These are phyloP conservation scores for Peromyscus leucopus DNA, from an alignment of 2,113 vertebrate species.

Conservation along the genomic window DNA sequence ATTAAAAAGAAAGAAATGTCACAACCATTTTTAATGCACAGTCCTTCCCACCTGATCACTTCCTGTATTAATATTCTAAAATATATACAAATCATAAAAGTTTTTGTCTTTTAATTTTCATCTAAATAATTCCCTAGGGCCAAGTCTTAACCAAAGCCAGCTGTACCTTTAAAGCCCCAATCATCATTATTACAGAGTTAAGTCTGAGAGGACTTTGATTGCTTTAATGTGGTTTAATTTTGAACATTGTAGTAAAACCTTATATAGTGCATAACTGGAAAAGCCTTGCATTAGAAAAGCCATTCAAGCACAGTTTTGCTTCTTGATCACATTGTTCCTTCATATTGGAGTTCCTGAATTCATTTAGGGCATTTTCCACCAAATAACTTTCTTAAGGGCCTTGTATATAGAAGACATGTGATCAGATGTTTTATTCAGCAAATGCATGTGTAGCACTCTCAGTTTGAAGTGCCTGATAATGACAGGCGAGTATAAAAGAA, in stretches of 20 bases:
- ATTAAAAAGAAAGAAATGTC: neutral
- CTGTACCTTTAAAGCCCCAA: slow-evolving; percentile 77
- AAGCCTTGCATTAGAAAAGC: slow-evolving; percentile 65
- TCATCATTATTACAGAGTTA: slow-evolving; percentile 75
- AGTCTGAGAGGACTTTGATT: slow-evolving; percentile 78
- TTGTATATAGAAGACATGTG: neutral
- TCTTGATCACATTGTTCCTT: slow-evolving; percentile 61
- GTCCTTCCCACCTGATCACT: neutral
- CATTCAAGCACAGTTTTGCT: slow-evolving; percentile 52
- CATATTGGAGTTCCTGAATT: slow-evolving; percentile 70
- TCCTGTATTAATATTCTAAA: slow-evolving; percentile 56
- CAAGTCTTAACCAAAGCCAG: slow-evolving; percentile 76
- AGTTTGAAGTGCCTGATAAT: neutral
- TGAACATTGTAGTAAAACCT: slow-evolving; percentile 80
- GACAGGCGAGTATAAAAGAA: neutral
- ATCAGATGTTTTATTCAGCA: slow-evolving; percentile 62
- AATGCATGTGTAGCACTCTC: neutral
- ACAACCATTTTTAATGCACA: neutral
- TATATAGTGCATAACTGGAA: slow-evolving; percentile 75
- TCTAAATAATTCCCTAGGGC: slow-evolving; percentile 74
- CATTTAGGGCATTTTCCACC: slow-evolving; percentile 69
- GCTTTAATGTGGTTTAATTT: slow-evolving; percentile 85
- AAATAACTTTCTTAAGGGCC: slow-evolving; percentile 43
- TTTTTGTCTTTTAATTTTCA: slow-evolving; percentile 67
- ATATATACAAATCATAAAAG: slow-evolving; percentile 51